These are phyloP conservation scores for Epinephelus fuscoguttatus DNA, from an alignment of 2,113 vertebrate species.

Conservation along the genomic window DNA sequence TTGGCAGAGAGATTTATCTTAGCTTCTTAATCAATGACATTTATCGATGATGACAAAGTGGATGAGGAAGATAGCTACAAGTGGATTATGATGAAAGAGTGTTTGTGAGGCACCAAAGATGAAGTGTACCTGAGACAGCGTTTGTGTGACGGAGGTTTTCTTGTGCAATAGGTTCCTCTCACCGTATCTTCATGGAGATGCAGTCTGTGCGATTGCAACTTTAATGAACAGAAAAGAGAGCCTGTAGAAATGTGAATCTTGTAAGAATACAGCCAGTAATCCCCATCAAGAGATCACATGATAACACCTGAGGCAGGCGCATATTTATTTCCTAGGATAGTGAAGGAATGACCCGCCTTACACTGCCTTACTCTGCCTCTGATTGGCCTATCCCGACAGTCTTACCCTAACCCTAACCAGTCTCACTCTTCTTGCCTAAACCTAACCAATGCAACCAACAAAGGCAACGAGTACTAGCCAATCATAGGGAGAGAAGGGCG, in stretches of 20 bases:
- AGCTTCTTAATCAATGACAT: conserved; percentile 41
- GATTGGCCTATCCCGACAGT: too few relatives aligned
- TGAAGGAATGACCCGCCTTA: too few relatives aligned
- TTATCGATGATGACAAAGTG: conserved; percentile 52
- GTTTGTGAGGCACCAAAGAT: conserved; percentile 28
- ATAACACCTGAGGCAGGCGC: background rate
- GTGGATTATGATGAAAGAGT: conserved; percentile 43
- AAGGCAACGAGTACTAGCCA: too few relatives aligned
- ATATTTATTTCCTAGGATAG: too few relatives aligned
- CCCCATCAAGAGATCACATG: background rate
- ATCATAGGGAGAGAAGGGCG: too few relatives aligned
- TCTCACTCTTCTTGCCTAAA: too few relatives aligned
- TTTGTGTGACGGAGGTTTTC: background rate
- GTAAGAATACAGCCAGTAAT: background rate
- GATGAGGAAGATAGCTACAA: conserved; percentile 37
- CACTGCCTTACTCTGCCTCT: too few relatives aligned
- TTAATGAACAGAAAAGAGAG: conserved; percentile 1
- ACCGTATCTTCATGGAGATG: background rate
- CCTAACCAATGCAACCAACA: too few relatives aligned
- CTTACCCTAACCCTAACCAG: too few relatives aligned
- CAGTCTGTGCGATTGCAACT: background rate
- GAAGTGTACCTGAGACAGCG: background rate
- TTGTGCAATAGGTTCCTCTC: background rate
- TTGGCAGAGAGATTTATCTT: conserved; percentile 40
- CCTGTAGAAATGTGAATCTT: background rate